A percentile compares a stretch with the other conserved stretches of the same genome.
phyloP scores from a whole-genome alignment of 2,797 vertebrate species.

The Anomalospiza imberbis region DNA sequence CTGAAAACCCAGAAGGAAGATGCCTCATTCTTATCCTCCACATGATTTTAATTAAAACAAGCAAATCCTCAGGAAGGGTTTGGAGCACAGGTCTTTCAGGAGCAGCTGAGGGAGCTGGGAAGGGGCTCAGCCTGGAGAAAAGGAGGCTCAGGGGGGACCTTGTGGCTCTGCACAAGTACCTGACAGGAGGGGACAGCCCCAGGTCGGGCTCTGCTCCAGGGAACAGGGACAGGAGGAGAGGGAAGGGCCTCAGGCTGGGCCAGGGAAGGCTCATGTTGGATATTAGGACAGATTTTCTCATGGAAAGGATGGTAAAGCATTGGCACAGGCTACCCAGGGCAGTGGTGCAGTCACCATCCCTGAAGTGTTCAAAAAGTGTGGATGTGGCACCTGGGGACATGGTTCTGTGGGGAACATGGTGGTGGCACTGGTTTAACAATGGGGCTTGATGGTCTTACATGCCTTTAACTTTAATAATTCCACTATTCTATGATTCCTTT shows the following conservation, averaged over 20 bases:
- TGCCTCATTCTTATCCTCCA: background rate
- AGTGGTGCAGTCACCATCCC: background rate
- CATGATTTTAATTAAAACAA: background rate
- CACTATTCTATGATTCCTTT: background rate
- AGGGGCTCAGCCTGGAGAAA: background rate
- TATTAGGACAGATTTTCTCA: background rate
- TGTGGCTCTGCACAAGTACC: background rate
- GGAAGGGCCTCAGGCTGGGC: accelerated
- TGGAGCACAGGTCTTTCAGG: background rate
- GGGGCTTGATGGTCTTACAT: background rate
- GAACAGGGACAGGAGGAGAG: background rate
- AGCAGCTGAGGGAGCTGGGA: background rate
- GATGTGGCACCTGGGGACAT: background rate
- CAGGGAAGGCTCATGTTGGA: background rate
- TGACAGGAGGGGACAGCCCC: background rate
- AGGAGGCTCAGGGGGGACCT: background rate
- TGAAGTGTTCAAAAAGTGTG: accelerated
- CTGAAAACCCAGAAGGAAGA: background rate
- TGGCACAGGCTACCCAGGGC: background rate
- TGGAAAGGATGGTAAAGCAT: background rate
- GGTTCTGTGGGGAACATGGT: background rate
- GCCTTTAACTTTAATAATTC: background rate
- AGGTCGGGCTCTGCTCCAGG: background rate
- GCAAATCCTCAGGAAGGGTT: background rate
- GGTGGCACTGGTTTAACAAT: background rate